Conservation (phyloP, 2,797 vertebrate species). For the Arremon aurantiirostris region DNA sequence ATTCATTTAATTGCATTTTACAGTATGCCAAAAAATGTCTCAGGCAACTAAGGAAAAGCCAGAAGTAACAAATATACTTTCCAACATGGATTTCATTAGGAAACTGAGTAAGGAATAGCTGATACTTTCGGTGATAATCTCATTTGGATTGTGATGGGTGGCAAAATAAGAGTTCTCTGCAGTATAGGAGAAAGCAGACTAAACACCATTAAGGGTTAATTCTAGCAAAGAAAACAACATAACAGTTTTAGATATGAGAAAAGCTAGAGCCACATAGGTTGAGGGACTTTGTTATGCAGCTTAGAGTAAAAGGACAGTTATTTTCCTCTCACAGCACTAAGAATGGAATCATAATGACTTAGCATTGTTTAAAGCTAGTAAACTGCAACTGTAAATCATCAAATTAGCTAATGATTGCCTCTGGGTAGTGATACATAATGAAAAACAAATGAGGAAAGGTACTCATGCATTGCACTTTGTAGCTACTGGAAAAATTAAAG, state of each 20-base stretch:
- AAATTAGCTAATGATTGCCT: slow-evolving; percentile 74
- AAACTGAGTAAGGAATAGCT: background rate
- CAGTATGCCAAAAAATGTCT: background rate
- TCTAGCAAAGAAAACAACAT: slow-evolving; percentile 3
- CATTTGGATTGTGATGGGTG: background rate
- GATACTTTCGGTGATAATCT: background rate
- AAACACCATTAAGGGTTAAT: slow-evolving; percentile 21
- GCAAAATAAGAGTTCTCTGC: background rate
- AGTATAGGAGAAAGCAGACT: slow-evolving; percentile 3
- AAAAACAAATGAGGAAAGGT: slow-evolving; percentile 69
- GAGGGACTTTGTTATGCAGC: background rate
- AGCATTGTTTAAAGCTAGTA: slow-evolving; percentile 68
- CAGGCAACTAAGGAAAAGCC: background rate
- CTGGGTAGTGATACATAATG: slow-evolving; percentile 61
- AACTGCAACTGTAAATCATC: slow-evolving; percentile 67
- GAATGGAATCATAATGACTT: slow-evolving; percentile 21
- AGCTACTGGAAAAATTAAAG: slow-evolving; percentile 66
- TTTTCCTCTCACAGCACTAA: slow-evolving; percentile 13
- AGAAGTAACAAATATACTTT: background rate
- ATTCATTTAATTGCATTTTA: background rate
- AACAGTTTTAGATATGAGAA: slow-evolving; percentile 6
- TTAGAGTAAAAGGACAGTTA: slow-evolving; percentile 6
- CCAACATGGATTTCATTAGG: background rate
- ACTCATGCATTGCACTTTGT: slow-evolving; percentile 56
- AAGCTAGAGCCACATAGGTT: background rate